These are phyloP conservation scores for Lordiphosa andalusiaca DNA, from an alignment of 2,888 invertebrate genomes.

Conservation along the genomic window DNA sequence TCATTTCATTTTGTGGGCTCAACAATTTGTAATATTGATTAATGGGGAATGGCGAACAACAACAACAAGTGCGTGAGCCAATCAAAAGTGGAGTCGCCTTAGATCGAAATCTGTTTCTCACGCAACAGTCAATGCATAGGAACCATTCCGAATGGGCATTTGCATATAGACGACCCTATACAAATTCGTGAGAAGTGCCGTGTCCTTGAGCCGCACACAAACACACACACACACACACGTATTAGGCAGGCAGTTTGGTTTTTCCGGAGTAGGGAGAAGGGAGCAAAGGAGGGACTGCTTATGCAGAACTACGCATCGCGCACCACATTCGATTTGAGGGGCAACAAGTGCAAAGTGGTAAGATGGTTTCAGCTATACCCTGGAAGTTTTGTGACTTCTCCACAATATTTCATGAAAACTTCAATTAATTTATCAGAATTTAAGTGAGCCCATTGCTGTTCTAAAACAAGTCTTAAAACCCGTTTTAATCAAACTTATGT, in stretches of 20 bases:
- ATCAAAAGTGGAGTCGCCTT: slow-evolving; percentile 28
- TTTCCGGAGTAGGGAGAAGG: background rate
- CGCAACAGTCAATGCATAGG: slow-evolving; percentile 42
- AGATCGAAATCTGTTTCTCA: slow-evolving; percentile 4
- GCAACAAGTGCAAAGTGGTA: background rate
- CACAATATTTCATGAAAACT: too few relatives aligned
- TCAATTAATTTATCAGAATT: too few relatives aligned
- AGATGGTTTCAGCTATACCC: slow-evolving; percentile 8
- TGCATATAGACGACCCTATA: slow-evolving; percentile 25
- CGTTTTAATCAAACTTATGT: too few relatives aligned
- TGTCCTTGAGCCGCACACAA: slow-evolving; percentile 10
- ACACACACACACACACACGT: slow-evolving; percentile 4
- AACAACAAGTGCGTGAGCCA: slow-evolving; percentile 63
- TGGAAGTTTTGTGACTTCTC: too few relatives aligned
- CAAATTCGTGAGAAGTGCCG: slow-evolving; percentile 52
- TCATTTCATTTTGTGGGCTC: slow-evolving; percentile 54
- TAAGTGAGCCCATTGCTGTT: too few relatives aligned
- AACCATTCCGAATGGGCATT: slow-evolving; percentile 14
- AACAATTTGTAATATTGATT: slow-evolving; percentile 62
- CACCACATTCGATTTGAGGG: background rate
- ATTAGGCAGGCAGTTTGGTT: slow-evolving; percentile 23
- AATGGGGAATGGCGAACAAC: slow-evolving; percentile 30
- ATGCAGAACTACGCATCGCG: slow-evolving; percentile 2
- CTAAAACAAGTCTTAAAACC: too few relatives aligned
- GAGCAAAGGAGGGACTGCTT: slow-evolving; percentile 11